Conservation (phyloP, 2,113 vertebrate genomes). For the Columba livia region DNA sequence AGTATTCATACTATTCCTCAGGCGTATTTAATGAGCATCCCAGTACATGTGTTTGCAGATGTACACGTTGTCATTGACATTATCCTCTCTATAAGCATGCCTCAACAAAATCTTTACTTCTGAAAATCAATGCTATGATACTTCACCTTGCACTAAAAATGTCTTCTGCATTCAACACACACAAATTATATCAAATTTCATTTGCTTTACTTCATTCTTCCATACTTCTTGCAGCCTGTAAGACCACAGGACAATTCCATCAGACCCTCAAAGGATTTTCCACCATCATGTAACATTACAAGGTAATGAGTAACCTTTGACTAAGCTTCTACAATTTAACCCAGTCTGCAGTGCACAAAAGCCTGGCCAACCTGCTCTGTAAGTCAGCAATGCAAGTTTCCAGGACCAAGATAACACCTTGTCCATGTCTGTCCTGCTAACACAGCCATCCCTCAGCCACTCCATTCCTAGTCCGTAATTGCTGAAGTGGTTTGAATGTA, state of each 20-base stretch:
- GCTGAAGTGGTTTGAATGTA: not conserved
- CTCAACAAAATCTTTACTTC: not conserved
- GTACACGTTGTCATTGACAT: not conserved
- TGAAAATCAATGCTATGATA: not conserved
- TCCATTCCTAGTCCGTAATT: not conserved
- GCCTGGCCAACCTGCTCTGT: not conserved
- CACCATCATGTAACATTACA: not conserved
- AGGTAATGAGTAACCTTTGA: conserved; percentile 8
- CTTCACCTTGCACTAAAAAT: not conserved
- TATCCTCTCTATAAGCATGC: not conserved
- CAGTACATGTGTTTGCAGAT: not conserved
- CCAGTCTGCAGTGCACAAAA: not conserved
- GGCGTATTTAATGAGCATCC: not conserved
- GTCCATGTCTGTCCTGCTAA: not conserved
- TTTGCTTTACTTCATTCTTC: conserved; percentile 9
- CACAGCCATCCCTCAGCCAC: not conserved
- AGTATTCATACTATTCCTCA: not conserved
- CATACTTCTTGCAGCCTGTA: not conserved
- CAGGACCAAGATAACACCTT: not conserved
- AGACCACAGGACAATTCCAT: conserved; percentile 21
- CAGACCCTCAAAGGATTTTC: conserved; percentile 22
- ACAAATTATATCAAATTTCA: not conserved
- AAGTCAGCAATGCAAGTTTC: not conserved
- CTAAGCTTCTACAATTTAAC: not conserved
- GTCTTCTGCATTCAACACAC: not conserved